These are phyloP conservation scores for Panthera tigris DNA, from an alignment of 2,113 vertebrate species.

Conservation along the genomic window DNA sequence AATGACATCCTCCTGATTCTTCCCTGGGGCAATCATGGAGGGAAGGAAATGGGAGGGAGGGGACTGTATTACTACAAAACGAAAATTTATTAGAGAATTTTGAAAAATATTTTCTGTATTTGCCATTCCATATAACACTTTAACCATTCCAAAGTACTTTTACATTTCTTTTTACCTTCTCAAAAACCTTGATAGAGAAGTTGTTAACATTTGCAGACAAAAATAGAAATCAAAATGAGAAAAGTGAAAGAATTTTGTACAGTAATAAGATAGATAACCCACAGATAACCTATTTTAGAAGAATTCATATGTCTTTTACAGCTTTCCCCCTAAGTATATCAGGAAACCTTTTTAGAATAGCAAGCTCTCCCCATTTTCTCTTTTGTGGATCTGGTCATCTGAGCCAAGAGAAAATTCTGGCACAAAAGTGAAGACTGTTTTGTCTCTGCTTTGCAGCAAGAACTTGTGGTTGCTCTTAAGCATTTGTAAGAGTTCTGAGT, in stretches of 20 bases:
- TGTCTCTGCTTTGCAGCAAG: constrained; percentile 31
- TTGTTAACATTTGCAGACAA: constrained; percentile 15
- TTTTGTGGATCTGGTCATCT: background rate
- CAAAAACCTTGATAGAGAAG: constrained; percentile 24
- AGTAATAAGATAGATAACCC: background rate
- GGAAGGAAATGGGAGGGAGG: background rate
- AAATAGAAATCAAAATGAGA: constrained; percentile 44
- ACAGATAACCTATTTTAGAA: constrained; percentile 22
- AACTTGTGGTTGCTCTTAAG: constrained; percentile 6
- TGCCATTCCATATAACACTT: background rate
- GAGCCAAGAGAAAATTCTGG: constrained; percentile 53
- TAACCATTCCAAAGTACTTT: constrained; percentile 26
- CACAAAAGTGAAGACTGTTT: constrained; percentile 31
- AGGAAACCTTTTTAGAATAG: constrained; percentile 25
- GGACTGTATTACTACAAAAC: background rate
- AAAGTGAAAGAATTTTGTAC: background rate
- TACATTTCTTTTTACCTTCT: background rate
- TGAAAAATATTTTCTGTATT: background rate
- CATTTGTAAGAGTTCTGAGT: constrained; percentile 41
- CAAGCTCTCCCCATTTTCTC: background rate
- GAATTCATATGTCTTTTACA: constrained; percentile 24
- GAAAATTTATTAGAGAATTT: background rate
- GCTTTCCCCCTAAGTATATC: background rate
- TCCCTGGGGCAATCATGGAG: background rate
- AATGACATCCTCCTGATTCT: background rate